These are phyloP conservation scores for Pipistrellus pygmaeus DNA, from an alignment of 2,797 vertebrate species.

Conservation along the genomic window DNA sequence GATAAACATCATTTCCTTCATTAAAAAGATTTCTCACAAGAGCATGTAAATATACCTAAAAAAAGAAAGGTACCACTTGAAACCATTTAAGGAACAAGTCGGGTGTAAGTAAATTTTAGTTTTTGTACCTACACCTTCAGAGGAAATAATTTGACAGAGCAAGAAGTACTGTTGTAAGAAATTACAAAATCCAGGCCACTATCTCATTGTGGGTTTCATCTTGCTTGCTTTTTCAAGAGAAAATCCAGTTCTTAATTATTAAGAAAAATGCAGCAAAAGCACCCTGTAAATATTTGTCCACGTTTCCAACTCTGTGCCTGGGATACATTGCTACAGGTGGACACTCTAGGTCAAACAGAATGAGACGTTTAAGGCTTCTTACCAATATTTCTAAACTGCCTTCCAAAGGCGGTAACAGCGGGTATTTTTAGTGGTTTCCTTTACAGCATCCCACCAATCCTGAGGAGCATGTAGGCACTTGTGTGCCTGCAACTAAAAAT, in stretches of 20 bases:
- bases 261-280: neutral
- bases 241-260: neutral
- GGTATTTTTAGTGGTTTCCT: too few relatives aligned
- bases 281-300: neutral
- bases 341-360: neutral
- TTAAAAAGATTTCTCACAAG: conserved; percentile 97
- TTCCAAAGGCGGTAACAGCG: neutral
- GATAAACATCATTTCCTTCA: conserved; percentile 96
- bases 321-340: neutral
- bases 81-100: neutral
- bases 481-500: neutral
- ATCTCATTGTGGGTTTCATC: neutral
- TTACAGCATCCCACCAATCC: neutral
- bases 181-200: neutral
- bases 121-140: neutral
- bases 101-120: neutral
- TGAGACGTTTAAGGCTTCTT: neutral
- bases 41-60: conserved; percentile 94
- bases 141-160: neutral
- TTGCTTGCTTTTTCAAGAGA: neutral
- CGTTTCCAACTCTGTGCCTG: neutral
- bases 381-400: neutral
- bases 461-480: accelerated
- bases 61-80: conserved; percentile 52
- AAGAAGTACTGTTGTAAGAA: neutral